phyloP scores from a whole-genome alignment of 2,797 vertebrate species.

The Paratrypauchen microcephalus region DNA sequence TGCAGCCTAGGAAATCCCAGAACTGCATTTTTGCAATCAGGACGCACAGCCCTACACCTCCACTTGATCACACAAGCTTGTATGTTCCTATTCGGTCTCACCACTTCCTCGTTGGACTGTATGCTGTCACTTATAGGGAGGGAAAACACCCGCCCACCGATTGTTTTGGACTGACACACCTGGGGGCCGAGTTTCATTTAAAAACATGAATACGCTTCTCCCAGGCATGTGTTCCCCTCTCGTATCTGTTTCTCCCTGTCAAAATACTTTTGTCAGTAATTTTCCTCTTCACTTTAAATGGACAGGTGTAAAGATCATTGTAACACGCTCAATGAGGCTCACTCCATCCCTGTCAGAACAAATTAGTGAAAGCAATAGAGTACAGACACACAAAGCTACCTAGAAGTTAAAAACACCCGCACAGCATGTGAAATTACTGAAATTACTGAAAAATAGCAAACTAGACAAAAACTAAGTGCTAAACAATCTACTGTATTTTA shows the following conservation, averaged over 20 bases:
- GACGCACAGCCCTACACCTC: conserved; percentile 48
- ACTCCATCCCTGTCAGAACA: conserved; percentile 31
- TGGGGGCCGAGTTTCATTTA: conserved; percentile 64
- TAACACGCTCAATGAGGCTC: conserved; percentile 24
- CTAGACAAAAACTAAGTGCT: neutral
- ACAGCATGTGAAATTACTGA: neutral
- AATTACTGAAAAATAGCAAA: neutral
- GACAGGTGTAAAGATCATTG: conserved; percentile 39
- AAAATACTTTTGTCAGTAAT: conserved; percentile 12
- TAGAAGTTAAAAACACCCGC: neutral
- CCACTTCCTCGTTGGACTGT: conserved; percentile 71
- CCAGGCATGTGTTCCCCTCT: conserved; percentile 6
- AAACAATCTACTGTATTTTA: neutral
- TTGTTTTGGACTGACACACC: conserved; percentile 68
- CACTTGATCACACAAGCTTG: conserved; percentile 21
- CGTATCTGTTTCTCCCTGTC: conserved; percentile 5
- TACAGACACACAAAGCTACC: neutral
- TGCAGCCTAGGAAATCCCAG: conserved; percentile 80
- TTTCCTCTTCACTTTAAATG: conserved; percentile 32
- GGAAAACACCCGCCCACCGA: conserved; percentile 65
- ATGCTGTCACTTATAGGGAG: conserved; percentile 65
- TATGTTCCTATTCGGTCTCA: conserved; percentile 40
- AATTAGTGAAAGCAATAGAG: conserved; percentile 28
- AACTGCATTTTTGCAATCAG: conserved; percentile 77
- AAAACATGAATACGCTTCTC: conserved; percentile 41